Evolutionary conservation across 1,140 invertebrate species (phyloP).

Genomic region (Rhopalosiphum padi): DNA sequence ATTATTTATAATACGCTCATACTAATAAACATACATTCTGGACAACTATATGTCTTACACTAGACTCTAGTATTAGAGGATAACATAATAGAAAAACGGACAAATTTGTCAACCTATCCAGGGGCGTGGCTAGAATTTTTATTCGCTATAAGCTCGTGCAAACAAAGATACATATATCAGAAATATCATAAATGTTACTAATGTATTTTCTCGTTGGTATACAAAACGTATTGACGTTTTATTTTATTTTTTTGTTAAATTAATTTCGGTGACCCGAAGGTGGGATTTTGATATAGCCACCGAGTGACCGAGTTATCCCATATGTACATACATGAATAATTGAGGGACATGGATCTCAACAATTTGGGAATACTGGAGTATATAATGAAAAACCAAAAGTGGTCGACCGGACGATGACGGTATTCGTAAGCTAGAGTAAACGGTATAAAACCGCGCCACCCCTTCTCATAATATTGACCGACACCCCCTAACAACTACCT

Average conservation of each 20-base stretch:
- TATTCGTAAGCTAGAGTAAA: too few species aligned
- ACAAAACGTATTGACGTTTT: not conserved
- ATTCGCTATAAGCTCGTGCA: not conserved
- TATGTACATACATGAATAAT: not conserved
- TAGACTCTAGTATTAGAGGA: not conserved
- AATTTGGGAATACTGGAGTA: not conserved
- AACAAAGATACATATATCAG: not conserved
- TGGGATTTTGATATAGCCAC: not conserved
- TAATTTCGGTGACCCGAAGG: not conserved
- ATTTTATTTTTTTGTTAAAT: not conserved
- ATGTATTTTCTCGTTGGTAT: not conserved
- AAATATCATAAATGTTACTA: not conserved
- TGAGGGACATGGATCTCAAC: not conserved
- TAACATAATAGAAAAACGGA: not conserved
- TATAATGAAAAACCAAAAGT: not conserved
- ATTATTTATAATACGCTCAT: not conserved
- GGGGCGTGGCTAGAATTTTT: not conserved
- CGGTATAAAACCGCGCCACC: not conserved
- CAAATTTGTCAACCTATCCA: not conserved
- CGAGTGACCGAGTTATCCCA: not conserved
- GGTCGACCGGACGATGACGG: not conserved
- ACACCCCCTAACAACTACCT: not conserved
- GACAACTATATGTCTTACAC: not conserved
- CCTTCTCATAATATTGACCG: not conserved
- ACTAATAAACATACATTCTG: not conserved